Conservation (phyloP, 2,797 vertebrate species). For the Malurus leucopterus region DNA sequence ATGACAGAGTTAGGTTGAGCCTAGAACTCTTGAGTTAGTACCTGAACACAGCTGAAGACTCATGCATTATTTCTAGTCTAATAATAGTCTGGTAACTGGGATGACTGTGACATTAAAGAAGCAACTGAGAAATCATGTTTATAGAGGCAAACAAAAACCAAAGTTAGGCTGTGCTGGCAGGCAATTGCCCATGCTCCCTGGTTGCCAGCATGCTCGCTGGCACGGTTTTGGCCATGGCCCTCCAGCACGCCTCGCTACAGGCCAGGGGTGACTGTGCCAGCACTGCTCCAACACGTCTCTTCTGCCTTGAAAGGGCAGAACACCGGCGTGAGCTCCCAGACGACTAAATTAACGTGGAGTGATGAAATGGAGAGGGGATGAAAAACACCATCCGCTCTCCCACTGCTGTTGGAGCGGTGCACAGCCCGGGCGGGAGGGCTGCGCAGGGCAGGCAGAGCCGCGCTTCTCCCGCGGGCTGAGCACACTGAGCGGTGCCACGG, state of each 20-base stretch:
- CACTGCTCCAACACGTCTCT: background rate
- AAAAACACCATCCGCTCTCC: fast-evolving
- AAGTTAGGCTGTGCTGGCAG: background rate
- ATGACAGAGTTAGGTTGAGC: fast-evolving
- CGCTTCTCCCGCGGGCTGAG: background rate
- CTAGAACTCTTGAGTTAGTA: background rate
- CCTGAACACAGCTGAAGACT: background rate
- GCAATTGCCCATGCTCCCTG: fast-evolving
- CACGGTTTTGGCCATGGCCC: fast-evolving
- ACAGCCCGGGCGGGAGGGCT: fast-evolving
- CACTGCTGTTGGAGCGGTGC: background rate
- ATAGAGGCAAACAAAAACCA: background rate
- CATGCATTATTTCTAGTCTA: fast-evolving
- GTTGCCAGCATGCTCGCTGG: background rate
- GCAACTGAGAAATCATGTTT: background rate
- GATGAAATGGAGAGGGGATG: no score
- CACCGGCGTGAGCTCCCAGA: background rate
- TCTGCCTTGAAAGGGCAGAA: background rate
- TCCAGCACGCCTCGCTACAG: fast-evolving
- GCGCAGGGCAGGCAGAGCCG: background rate
- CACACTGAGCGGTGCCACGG: background rate
- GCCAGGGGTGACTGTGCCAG: background rate
- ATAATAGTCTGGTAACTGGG: background rate
- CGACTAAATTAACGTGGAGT: fast-evolving
- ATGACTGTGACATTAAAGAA: fast-evolving